phyloP scores from a whole-genome alignment of 2,888 invertebrate species.

The Cheilosia scutellata region DNA sequence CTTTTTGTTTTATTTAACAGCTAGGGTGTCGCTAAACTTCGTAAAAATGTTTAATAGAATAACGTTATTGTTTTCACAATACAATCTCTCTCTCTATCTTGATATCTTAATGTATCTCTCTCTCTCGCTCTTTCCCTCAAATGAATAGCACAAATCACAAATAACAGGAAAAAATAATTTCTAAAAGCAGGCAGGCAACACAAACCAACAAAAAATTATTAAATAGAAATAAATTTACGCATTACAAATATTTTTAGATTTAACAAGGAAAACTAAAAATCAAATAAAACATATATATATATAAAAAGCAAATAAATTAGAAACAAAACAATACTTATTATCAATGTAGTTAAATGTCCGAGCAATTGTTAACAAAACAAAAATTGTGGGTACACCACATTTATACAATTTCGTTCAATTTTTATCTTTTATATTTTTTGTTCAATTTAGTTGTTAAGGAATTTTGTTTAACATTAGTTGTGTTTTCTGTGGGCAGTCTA shows the following conservation, averaged over 20 bases:
- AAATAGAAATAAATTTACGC: conserved; percentile 32
- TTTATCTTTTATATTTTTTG: conserved; percentile 41
- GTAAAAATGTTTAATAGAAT: conserved; percentile 24
- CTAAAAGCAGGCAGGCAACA: conserved; percentile 59
- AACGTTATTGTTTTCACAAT: conserved; percentile 6
- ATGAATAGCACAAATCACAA: conserved; percentile 63
- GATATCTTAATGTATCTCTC: conserved; percentile 17
- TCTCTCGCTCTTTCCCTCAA: neutral
- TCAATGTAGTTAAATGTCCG: conserved; percentile 73
- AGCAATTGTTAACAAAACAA: conserved; percentile 61
- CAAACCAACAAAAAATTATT: conserved; percentile 45
- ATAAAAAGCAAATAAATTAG: conserved; percentile 46
- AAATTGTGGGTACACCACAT: conserved; percentile 19
- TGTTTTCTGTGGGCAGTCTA: no score
- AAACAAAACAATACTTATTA: conserved; percentile 67
- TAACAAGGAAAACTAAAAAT: conserved; percentile 16
- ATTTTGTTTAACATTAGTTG: conserved; percentile 13
- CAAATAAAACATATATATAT: conserved; percentile 41
- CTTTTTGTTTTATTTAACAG: conserved; percentile 43
- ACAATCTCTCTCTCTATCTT: conserved; percentile 32
- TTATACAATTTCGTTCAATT: conserved; percentile 33
- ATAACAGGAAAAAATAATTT: conserved; percentile 38
- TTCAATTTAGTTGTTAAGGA: conserved; percentile 51
- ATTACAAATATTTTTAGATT: conserved; percentile 50
- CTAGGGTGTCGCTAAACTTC: conserved; percentile 32